These are phyloP conservation scores for Pantelozetes paolii DNA, from an alignment of 2,888 invertebrate genomes.

Conservation along the genomic window DNA sequence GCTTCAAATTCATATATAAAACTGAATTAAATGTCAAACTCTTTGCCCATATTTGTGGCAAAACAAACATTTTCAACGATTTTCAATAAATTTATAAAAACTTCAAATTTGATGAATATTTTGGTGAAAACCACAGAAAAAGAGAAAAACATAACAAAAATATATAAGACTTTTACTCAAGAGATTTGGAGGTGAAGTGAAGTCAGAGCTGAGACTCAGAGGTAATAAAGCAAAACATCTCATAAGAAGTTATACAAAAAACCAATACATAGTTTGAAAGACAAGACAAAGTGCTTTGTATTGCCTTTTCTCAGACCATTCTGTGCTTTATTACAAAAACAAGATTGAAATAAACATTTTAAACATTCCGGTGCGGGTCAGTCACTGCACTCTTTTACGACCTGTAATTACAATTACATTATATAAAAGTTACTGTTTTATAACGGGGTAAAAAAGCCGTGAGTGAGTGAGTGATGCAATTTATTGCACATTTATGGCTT, in stretches of 20 bases:
- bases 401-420: constrained; percentile 35
- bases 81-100: background rate
- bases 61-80: constrained; percentile 3
- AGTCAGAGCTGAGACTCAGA: background rate
- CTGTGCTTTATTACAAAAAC: constrained; percentile 17
- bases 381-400: constrained; percentile 30
- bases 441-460: constrained; percentile 25
- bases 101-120: background rate
- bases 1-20: background rate
- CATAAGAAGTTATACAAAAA: constrained; percentile 5
- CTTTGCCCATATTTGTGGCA: background rate
- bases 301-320: background rate
- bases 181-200: constrained; percentile 8
- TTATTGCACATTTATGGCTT: constrained; percentile 42
- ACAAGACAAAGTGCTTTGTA: constrained; percentile 25
- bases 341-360: constrained; percentile 8
- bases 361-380: constrained; percentile 25
- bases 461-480: constrained; percentile 39
- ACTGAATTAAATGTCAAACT: background rate
- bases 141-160: background rate
- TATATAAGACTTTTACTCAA: background rate
- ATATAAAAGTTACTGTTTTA: constrained; percentile 33
- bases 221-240: constrained; percentile 9
- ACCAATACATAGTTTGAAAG: constrained; percentile 1
- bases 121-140: background rate